Percentiles rank a stretch among this genome's conserved stretches.
These are phyloP conservation scores for Caenorhabditis afra DNA, from an alignment of 2,888 invertebrate genomes.

Conservation along the genomic window DNA sequence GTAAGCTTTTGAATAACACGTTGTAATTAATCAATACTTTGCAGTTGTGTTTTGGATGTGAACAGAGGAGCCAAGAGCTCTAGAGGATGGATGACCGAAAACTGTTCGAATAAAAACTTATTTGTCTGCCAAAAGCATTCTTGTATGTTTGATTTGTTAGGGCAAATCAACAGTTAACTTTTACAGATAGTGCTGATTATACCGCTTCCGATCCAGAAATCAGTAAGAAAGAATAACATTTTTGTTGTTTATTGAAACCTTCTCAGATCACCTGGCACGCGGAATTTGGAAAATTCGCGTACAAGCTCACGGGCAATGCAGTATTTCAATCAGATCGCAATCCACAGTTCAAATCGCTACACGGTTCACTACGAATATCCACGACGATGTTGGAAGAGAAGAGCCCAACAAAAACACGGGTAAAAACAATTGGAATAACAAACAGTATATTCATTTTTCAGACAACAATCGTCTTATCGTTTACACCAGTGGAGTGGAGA, in stretches of 20 bases:
- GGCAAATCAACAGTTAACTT: not conserved
- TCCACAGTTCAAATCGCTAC: conserved; percentile 60
- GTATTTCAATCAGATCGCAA: conserved; percentile 60
- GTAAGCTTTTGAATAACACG: not conserved
- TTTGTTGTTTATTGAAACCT: not conserved
- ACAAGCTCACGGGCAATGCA: conserved; percentile 55
- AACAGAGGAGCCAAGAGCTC: conserved; percentile 21
- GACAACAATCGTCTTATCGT: conserved; percentile 65
- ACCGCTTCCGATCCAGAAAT: conserved; percentile 39
- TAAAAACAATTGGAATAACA: no score
- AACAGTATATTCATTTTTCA: conserved; percentile 20
- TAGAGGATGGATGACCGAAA: conserved; percentile 55
- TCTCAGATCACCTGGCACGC: conserved; percentile 60
- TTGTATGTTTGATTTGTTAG: conserved; percentile 39
- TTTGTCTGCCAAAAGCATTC: conserved; percentile 66
- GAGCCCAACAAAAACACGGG: conserved; percentile 55
- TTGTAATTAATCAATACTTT: not conserved
- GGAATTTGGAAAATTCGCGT: conserved; percentile 69
- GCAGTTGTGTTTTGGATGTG: conserved; percentile 58
- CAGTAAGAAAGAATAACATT: no score
- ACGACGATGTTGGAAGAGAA: conserved; percentile 63
- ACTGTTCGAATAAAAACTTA: conserved; percentile 52
- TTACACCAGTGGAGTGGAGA: conserved; percentile 58
- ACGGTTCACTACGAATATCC: conserved; percentile 64
- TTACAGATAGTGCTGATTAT: conserved; percentile 54